phyloP scores from a whole-genome alignment of 2,113 vertebrate species.

The Seriola quinqueradiata region DNA sequence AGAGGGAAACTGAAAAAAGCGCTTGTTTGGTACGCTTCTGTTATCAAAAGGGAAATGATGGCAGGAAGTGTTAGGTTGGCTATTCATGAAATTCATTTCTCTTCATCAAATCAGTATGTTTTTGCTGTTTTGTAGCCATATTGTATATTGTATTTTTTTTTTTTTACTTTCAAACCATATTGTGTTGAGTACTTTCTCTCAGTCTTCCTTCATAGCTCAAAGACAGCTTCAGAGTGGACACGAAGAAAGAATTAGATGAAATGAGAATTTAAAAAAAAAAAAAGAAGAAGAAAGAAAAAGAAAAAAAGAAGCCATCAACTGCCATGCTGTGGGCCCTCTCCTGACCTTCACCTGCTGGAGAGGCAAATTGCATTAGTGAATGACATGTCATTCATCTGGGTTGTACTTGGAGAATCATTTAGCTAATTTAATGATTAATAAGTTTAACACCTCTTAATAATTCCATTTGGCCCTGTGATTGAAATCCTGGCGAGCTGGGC shows the following conservation, averaged over 20 bases:
- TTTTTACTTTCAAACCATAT: not conserved
- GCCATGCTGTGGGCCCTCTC: constrained; percentile 85
- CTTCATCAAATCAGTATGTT: not conserved
- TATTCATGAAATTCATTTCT: not conserved
- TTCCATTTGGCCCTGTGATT: constrained; percentile 97
- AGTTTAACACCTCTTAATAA: constrained; percentile 99
- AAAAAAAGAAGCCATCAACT: constrained; percentile 35
- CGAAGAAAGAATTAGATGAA: constrained; percentile 5
- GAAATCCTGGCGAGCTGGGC: constrained; percentile 92
- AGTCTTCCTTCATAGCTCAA: not conserved
- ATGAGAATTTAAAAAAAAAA: constrained; percentile 13
- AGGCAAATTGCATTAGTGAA: constrained; percentile 96
- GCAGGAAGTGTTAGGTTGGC: constrained; percentile 40
- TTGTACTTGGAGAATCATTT: constrained; percentile 97
- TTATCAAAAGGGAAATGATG: constrained; percentile 55
- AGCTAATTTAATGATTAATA: constrained; percentile 99
- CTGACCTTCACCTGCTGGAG: constrained; percentile 95
- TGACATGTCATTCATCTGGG: constrained; percentile 96
- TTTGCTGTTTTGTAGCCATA: not conserved
- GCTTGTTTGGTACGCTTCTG: constrained; percentile 5
- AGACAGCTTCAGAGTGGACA: constrained; percentile 8
- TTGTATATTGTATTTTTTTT: not conserved
- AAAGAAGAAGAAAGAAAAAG: constrained; percentile 10
- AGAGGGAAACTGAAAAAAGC: constrained; percentile 67
- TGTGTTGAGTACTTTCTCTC: not conserved